Conservation (phyloP, 1,140 invertebrate species). For the Magallana angulata region DNA sequence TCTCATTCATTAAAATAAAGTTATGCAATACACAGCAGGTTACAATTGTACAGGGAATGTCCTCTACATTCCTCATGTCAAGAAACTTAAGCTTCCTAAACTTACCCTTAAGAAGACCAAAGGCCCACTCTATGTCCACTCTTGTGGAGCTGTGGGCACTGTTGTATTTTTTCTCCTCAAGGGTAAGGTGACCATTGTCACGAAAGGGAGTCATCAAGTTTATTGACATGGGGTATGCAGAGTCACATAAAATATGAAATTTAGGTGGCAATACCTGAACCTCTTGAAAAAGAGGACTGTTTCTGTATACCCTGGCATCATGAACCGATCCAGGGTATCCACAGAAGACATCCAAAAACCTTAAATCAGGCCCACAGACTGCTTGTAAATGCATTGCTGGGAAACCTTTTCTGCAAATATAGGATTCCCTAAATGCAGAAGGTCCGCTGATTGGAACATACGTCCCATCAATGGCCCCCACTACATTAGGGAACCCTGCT, state of each 20-base stretch:
- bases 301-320: conserved; percentile 56
- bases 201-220: conserved; percentile 49
- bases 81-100: conserved; percentile 41
- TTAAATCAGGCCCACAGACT: conserved; percentile 52
- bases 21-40: conserved; percentile 28
- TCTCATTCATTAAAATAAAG: background rate
- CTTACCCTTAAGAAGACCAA: conserved; percentile 38
- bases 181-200: conserved; percentile 55
- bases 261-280: background rate
- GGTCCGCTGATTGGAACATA: conserved; percentile 47
- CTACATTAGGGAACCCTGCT: conserved; percentile 32
- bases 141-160: conserved; percentile 24
- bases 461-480: conserved; percentile 48
- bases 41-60: background rate
- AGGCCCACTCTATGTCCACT: conserved; percentile 38
- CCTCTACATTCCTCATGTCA: conserved; percentile 27
- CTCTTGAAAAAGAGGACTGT: conserved; percentile 47
- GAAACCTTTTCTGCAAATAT: conserved; percentile 53
- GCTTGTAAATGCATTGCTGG: conserved; percentile 55
- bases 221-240: conserved; percentile 49
- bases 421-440: conserved; percentile 47
- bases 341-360: conserved; percentile 51
- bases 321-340: conserved; percentile 54
- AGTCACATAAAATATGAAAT: conserved; percentile 47
- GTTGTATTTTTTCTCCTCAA: conserved; percentile 44